Base-by-base conservation (phyloP, 2,113 vertebrate genomes). In the Lepus americanus region DNA sequence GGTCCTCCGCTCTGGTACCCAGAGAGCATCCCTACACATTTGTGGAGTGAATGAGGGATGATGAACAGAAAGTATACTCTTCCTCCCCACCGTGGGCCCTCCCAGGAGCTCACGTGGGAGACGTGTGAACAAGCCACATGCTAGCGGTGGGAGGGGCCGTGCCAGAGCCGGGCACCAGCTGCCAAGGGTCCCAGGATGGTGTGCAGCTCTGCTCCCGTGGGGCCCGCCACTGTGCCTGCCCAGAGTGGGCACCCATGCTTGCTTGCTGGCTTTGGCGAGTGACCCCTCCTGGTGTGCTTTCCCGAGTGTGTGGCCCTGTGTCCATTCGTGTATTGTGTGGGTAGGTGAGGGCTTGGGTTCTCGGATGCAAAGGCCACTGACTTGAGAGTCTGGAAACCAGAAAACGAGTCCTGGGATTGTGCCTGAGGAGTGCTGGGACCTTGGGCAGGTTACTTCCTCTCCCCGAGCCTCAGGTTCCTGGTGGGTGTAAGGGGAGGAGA, bases 11-110 rank as follows among this genome's bases (percentile, higher is more conserved):
- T 6, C 25, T 83, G 59, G 77, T 51, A 59, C 33, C 8, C 10
- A n/a, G 69, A 83, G 81, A 55, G 69, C 16, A 8, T 36, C 74
- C 9, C 0, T 29, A 64, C n/a, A 5, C 61, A 49, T 83, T 78
- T 89, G 49, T 59, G 33, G 64, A 96, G 33, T 29, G 80, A 79
- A 27, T 69, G 61, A 77, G 23, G 36, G 76, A 55, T 53, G 36
- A 9, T 11, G 31, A 67, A 33, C 31, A 72, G 14, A 66, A 44
- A 29, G 0, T 25, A 79, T 70, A 22, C 36, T 86, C 29, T 90
- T 67, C 10, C 29, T 86, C 49, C n/a, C 55, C 17, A 3, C 20
- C 6, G 0, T 3, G 55, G 17, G 19, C 5, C 27, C 25, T 70
- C 36, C 23, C 13, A 69, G 44, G 67, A 31, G 14, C 33, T 89